Conservation (phyloP, 1,140 invertebrate species). For the Scaptomyza pallida region DNA sequence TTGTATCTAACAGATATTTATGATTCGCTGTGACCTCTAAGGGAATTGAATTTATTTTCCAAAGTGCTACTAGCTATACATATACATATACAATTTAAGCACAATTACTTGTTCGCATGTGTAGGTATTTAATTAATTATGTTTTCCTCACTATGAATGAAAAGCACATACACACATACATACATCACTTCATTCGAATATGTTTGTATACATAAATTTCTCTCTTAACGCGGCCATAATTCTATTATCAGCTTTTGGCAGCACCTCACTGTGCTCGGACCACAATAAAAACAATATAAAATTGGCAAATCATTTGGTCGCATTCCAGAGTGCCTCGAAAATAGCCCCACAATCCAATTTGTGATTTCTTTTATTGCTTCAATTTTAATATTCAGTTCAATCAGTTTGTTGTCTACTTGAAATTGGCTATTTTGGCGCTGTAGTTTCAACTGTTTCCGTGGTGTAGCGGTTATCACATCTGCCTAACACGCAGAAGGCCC, state of each 20-base stretch:
- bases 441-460: slow-evolving; percentile 47
- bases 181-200: slow-evolving; percentile 3
- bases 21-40: slow-evolving; percentile 9
- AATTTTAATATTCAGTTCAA: slow-evolving; percentile 24
- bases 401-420: background rate
- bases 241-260: slow-evolving; percentile 43
- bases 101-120: slow-evolving; percentile 9
- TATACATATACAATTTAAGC: background rate
- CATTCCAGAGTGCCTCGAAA: slow-evolving; percentile 47
- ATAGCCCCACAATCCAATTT: slow-evolving; percentile 36
- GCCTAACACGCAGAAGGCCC: slow-evolving; percentile 84
- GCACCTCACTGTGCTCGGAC: slow-evolving; percentile 15
- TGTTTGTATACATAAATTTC: slow-evolving; percentile 30
- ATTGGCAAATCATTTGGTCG: slow-evolving; percentile 37
- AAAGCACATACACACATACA: background rate
- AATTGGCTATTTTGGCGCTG: slow-evolving; percentile 11
- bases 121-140: background rate
- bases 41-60: slow-evolving; percentile 1
- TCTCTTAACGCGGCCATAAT: slow-evolving; percentile 38
- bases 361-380: slow-evolving; percentile 27
- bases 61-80: background rate
- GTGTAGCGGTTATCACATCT: slow-evolving; percentile 84
- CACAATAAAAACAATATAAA: slow-evolving; percentile 38
- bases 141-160: slow-evolving; percentile 14
- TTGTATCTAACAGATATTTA: slow-evolving; percentile 3